Conservation (phyloP, 2,113 vertebrate species). For the Nesoenas mayeri region DNA sequence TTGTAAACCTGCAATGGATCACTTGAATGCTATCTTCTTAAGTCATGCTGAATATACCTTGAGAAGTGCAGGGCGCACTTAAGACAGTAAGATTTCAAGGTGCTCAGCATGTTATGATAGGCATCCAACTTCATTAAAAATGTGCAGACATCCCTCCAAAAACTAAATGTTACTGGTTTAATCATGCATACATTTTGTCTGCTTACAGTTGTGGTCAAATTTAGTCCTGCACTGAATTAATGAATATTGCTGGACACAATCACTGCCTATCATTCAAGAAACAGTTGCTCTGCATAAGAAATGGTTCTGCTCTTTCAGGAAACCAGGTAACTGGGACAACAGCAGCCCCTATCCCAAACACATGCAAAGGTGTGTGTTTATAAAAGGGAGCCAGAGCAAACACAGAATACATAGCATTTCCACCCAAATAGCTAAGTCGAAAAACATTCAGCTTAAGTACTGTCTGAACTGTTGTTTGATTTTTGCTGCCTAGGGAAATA, state of each 20-base stretch:
- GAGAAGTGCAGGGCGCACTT: neutral
- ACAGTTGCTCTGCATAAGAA: neutral
- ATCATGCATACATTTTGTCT: neutral
- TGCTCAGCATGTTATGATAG: neutral
- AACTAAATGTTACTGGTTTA: neutral
- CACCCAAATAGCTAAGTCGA: neutral
- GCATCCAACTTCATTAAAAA: neutral
- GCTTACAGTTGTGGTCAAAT: neutral
- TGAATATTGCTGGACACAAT: neutral
- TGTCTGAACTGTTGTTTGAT: neutral
- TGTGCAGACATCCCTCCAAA: neutral
- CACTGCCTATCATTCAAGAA: neutral
- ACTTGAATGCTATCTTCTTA: neutral
- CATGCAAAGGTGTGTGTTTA: neutral
- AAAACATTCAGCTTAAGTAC: neutral
- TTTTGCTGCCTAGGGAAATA: constrained; percentile 8
- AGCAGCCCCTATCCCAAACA: neutral
- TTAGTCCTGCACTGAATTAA: neutral
- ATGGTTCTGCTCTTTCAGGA: neutral
- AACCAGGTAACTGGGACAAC: neutral
- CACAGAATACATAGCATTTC: neutral
- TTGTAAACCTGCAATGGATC: neutral
- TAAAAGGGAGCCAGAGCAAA: neutral
- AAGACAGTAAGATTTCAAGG: neutral
- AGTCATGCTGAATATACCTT: neutral